Evolutionary conservation across 2,888 invertebrate genomes (phyloP).

Genomic region (Zootermopsis nevadensis): DNA sequence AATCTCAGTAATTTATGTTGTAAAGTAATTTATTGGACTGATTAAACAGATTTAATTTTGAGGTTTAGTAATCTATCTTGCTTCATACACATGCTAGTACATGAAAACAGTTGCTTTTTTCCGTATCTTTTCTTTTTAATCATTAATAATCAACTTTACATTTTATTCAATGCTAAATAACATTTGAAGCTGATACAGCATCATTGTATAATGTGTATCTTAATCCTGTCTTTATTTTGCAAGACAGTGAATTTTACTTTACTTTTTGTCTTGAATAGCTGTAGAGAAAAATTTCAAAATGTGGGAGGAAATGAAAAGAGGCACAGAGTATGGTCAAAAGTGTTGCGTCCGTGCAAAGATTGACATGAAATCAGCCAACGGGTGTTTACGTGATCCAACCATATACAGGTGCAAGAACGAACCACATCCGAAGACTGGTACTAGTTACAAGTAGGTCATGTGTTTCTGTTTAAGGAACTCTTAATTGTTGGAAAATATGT

Average conservation of each 20-base stretch:
- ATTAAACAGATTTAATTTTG: no score
- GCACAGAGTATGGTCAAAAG: constrained; percentile 80
- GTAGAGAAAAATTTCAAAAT: constrained; percentile 85
- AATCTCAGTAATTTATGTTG: no score
- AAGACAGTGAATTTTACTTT: background rate
- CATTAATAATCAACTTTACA: no score
- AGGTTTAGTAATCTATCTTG: no score
- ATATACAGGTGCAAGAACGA: constrained; percentile 98
- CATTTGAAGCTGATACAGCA: background rate
- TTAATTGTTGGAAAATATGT: no score
- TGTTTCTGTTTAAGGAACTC: no score
- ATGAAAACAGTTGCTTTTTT: no score
- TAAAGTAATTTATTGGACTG: no score
- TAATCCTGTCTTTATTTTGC: background rate
- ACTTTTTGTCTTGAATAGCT: constrained; percentile 65
- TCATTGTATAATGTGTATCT: background rate
- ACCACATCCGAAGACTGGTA: constrained; percentile 92
- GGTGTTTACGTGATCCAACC: constrained; percentile 97
- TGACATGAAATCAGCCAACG: constrained; percentile 95
- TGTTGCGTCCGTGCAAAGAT: constrained; percentile 98
- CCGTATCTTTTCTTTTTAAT: no score
- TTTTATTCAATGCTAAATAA: background rate
- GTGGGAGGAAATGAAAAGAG: constrained; percentile 96
- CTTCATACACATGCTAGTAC: no score
- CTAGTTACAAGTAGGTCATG: constrained; percentile 86